Evolutionary conservation across 2,797 vertebrate species (phyloP).

Genomic region (Alcedo atthis): DNA sequence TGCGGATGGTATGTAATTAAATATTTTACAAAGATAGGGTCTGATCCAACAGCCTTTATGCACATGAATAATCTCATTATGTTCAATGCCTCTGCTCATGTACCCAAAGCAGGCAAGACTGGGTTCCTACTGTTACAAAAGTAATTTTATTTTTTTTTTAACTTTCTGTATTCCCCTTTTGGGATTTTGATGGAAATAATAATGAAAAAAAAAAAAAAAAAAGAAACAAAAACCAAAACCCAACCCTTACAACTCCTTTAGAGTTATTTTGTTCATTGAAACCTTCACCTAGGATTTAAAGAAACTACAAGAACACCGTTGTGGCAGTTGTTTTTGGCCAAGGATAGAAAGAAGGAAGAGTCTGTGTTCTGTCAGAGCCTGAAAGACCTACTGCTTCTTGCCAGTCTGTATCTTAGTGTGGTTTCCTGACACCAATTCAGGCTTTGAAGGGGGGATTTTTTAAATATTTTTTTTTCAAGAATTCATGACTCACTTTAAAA

Average conservation of each 20-base stretch:
- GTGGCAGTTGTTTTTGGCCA: conserved; percentile 5
- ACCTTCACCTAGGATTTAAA: conserved; percentile 1
- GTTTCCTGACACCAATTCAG: conserved; percentile 63
- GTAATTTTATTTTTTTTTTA: neutral
- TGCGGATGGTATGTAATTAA: conserved; percentile 51
- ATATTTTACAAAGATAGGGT: conserved; percentile 55
- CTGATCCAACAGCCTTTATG: conserved; percentile 36
- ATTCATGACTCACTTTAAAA: neutral
- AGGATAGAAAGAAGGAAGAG: conserved; percentile 34
- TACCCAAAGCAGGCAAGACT: neutral
- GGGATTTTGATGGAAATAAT: conserved; percentile 12
- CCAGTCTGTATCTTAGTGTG: conserved; percentile 8
- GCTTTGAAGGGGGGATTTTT: neutral
- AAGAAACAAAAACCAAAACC: neutral
- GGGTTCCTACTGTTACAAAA: conserved; percentile 39
- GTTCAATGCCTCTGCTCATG: neutral
- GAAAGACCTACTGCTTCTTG: conserved; percentile 14
- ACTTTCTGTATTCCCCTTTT: neutral
- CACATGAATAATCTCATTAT: conserved; percentile 41
- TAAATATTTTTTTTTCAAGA: conserved; percentile 46
- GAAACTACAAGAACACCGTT: neutral
- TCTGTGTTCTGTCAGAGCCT: conserved; percentile 30
- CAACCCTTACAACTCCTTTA: neutral
- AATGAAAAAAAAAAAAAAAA: neutral
- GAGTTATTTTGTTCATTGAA: neutral